Evolutionary conservation across 2,888 invertebrate species (phyloP).

Genomic region (Microplitis deprimator): DNA sequence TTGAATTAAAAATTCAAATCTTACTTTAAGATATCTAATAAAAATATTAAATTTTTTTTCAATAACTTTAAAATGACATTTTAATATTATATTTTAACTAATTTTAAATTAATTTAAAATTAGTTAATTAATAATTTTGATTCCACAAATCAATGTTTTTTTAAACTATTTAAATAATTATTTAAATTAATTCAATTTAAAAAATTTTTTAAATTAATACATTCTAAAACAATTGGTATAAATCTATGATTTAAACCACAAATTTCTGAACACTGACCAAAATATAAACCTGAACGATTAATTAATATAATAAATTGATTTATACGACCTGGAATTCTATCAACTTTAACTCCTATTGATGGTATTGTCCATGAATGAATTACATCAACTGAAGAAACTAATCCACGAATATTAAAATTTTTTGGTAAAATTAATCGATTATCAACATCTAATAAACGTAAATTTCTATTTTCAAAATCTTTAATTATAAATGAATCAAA

Average conservation of each 20-base stretch:
- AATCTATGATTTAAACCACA: constrained; percentile 86
- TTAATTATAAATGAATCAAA: constrained; percentile 78
- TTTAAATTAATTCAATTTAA: constrained; percentile 62
- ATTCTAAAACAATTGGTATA: constrained; percentile 83
- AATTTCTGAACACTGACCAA: constrained; percentile 87
- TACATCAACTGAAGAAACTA: constrained; percentile 78
- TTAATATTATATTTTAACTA: constrained; percentile 52
- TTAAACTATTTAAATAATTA: constrained; percentile 71
- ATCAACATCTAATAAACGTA: constrained; percentile 78
- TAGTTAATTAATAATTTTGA: constrained; percentile 73
- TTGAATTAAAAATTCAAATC: constrained; percentile 79
- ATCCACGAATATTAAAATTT: constrained; percentile 77
- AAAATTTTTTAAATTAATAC: constrained; percentile 71
- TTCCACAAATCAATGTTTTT: constrained; percentile 78
- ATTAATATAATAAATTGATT: constrained; percentile 76
- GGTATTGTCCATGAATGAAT: constrained; percentile 80
- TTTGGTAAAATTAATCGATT: constrained; percentile 76
- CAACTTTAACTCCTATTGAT: constrained; percentile 77
- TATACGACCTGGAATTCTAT: constrained; percentile 78
- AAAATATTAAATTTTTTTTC: constrained; percentile 75
- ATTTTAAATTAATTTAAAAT: constrained; percentile 76
- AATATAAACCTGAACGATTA: constrained; percentile 79
- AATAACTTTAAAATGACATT: constrained; percentile 51
- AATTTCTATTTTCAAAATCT: constrained; percentile 67
- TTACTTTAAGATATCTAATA: constrained; percentile 49